These are phyloP conservation scores for Popillia japonica DNA, from an alignment of 1,140 invertebrate species.

Conservation along the genomic window DNA sequence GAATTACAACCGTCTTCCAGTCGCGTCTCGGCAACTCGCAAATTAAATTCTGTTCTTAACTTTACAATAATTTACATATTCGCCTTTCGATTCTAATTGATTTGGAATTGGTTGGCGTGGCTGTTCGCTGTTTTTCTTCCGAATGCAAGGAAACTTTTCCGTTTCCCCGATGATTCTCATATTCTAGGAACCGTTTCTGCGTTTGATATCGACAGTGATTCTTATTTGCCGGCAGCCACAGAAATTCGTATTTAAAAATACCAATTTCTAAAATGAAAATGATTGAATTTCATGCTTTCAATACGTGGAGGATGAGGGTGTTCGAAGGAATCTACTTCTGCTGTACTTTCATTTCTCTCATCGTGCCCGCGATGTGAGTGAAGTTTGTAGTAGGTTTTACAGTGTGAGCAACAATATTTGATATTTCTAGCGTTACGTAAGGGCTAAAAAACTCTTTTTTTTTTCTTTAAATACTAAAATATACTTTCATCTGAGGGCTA, in stretches of 20 bases:
- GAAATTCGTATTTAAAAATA: constrained; percentile 14
- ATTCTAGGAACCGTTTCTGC: neutral
- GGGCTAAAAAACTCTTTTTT: no score
- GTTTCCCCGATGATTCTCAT: neutral
- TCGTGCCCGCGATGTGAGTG: no score
- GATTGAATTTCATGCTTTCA: neutral
- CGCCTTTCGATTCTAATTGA: constrained; percentile 33
- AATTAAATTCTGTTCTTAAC: constrained; percentile 42
- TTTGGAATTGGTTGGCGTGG: constrained; percentile 23
- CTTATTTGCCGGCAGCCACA: neutral
- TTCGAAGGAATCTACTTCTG: no score
- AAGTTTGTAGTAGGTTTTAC: no score
- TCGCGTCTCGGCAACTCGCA: constrained; percentile 24
- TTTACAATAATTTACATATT: constrained; percentile 40
- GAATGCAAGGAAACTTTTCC: constrained; percentile 16
- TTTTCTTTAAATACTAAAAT: no score
- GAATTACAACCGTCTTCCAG: constrained; percentile 39
- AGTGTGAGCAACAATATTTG: no score
- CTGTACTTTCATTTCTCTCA: no score
- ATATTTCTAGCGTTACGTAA: no score
- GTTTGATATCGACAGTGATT: constrained; percentile 17
- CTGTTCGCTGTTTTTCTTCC: neutral
- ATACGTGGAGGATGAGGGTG: no score
- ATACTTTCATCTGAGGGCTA: no score
- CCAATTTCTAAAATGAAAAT: neutral